A percentile compares a stretch with the other conserved stretches of the same genome.
These are phyloP conservation scores for Eonycteris spelaea DNA, from an alignment of 2,113 vertebrate genomes.

Conservation along the genomic window DNA sequence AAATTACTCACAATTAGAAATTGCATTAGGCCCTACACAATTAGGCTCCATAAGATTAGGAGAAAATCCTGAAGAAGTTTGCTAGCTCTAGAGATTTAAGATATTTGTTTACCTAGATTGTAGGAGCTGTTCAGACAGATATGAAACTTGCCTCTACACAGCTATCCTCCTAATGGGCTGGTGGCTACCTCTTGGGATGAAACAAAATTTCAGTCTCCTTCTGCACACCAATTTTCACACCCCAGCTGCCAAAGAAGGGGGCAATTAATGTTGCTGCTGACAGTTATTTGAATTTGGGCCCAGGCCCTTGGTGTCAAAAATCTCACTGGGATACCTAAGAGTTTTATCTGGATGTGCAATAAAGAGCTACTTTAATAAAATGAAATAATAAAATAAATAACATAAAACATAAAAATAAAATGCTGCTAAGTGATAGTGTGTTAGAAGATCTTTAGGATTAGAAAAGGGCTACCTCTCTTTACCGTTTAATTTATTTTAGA, in stretches of 20 bases:
- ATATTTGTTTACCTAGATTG: constrained; percentile 43
- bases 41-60: not conserved
- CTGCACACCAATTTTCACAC: constrained; percentile 46
- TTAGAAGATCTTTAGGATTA: not conserved
- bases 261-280: constrained; percentile 66
- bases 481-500: not conserved
- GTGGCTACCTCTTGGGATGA: constrained; percentile 18
- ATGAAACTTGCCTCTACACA: constrained; percentile 18
- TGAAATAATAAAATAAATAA: no score
- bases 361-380: not conserved
- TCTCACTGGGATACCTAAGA: constrained; percentile 1
- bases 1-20: constrained; percentile 59
- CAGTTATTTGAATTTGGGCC: constrained; percentile 59
- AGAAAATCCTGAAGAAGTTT: constrained; percentile 46
- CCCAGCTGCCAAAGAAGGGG: constrained; percentile 22
- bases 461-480: not conserved
- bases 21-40: not conserved
- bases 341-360: not conserved
- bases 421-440: not conserved
- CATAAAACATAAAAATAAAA: not conserved
- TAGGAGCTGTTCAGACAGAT: constrained; percentile 46
- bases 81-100: constrained; percentile 32
- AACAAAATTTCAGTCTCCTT: constrained; percentile 52
- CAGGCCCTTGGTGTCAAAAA: constrained; percentile 32
- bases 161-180: constrained; percentile 24